Evolutionary conservation across 1,140 invertebrate genomes (phyloP), one percentile per base, ranked within the genome.

Genomic region (Calephelis nemesis): DNA sequence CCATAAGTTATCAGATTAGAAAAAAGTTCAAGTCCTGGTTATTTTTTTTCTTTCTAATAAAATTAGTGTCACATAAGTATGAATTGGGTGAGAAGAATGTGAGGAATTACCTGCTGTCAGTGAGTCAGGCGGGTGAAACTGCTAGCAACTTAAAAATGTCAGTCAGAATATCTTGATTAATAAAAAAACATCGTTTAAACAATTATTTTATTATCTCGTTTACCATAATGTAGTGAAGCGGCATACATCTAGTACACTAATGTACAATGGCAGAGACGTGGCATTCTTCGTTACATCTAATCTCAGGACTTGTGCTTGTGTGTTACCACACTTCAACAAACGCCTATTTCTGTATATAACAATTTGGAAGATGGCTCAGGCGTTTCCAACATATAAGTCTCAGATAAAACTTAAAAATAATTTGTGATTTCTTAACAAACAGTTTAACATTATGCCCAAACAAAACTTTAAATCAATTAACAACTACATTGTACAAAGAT

Each of bases 121-220:
- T 19, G 15, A 19, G 15, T 19, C 30, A 30, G 2, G 30, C 30
- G 4, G 30, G 4, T 30, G 4, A 30, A 30, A 30, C 30, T 2
- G 30, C 30, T 2, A 4, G 2, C 30, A 30, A 30, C 30, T 30
- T 30, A 4, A 30, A 30, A 30, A 30, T 30, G 4, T 30, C 30
- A 30, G 30, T 30, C 6, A 39, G 52, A 30, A 39, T 50, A 45
- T 68, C 62, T 72, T 69, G 71, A 76, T 19, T 58, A 66, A 66
- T 66, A 69, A 82, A 77, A 81, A 76, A 69, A 75, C 47, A 71
- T 65, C 71, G 78, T 85, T 79, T 82, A 90, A 90, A 90, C 88
- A 90, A 90, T 88, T 88, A 86, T 86, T 88, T 88, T 87, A 87
- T 87, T 90, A 87, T 84, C 76, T 85, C 81, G 83, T 90, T 84